Conservation (phyloP, 2,888 invertebrate genomes). For the Brachyptera putata region DNA sequence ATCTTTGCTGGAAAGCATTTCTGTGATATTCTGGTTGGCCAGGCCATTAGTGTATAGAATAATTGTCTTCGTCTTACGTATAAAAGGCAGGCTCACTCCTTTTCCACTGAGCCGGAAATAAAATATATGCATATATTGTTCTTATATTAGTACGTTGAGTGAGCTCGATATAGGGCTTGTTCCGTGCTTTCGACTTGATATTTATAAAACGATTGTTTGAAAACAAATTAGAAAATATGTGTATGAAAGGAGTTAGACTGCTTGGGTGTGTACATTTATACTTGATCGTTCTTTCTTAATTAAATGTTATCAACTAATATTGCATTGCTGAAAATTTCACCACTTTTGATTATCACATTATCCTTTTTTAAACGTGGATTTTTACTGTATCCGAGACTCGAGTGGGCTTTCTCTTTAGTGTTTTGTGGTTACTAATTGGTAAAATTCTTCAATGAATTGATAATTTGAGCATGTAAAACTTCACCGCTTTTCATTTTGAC, state of each 20-base stretch:
- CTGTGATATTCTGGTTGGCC: slow-evolving; percentile 51
- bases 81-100: slow-evolving; percentile 33
- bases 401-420: too few relatives aligned
- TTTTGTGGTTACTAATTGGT: too few relatives aligned
- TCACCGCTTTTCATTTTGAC: too few relatives aligned
- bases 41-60: slow-evolving; percentile 39
- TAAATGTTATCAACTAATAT: slow-evolving; percentile 10
- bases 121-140: too few relatives aligned
- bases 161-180: slow-evolving; percentile 8
- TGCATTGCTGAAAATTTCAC: slow-evolving; percentile 29
- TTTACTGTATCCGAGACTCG: too few relatives aligned
- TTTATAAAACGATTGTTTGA: slow-evolving; percentile 23
- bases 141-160: background rate
- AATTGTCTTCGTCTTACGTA: slow-evolving; percentile 23
- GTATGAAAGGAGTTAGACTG: slow-evolving; percentile 33
- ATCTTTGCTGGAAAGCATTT: slow-evolving; percentile 34
- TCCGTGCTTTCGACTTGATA: slow-evolving; percentile 26
- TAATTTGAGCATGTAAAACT: too few relatives aligned
- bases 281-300: slow-evolving; percentile 24
- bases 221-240: slow-evolving; percentile 19
- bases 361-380: too few relatives aligned
- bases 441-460: too few relatives aligned
- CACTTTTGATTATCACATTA: background rate
- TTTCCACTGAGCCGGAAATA: too few relatives aligned
- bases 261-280: slow-evolving; percentile 31